Evolutionary conservation across 2,888 invertebrate genomes (phyloP).

Genomic region (Eurytoma adleriae): DNA sequence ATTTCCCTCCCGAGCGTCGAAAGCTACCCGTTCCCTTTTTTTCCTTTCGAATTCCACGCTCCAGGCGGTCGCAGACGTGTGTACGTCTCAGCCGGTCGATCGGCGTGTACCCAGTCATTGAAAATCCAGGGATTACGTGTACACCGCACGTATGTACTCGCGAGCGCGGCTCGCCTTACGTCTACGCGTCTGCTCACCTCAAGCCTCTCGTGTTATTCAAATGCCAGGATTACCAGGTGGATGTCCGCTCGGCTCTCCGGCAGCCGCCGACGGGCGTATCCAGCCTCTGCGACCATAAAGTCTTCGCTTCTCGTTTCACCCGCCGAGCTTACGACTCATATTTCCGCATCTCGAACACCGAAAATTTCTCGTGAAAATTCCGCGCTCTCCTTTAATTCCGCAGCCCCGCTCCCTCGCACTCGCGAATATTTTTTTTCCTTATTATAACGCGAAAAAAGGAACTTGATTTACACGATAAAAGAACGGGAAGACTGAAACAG

Average conservation of each 20-base stretch:
- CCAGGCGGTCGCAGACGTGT: background rate
- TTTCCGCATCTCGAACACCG: background rate
- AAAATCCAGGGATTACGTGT: constrained; percentile 49
- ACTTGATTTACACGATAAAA: background rate
- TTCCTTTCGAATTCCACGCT: constrained; percentile 12
- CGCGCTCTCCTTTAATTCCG: background rate
- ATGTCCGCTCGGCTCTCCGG: constrained; percentile 13
- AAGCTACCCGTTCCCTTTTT: background rate
- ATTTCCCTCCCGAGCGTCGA: background rate
- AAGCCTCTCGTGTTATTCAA: constrained; percentile 49
- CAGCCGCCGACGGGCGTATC: background rate
- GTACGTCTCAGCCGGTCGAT: background rate
- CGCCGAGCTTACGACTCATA: background rate
- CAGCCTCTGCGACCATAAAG: background rate
- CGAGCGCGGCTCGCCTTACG: constrained; percentile 27
- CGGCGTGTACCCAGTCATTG: constrained; percentile 40
- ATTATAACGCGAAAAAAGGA: background rate
- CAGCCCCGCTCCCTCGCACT: background rate
- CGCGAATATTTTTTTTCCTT: background rate
- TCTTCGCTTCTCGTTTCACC: background rate
- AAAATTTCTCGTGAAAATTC: too few relatives aligned
- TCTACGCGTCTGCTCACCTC: constrained; percentile 39
- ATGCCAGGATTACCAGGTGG: constrained; percentile 43
- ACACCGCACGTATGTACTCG: constrained; percentile 30
- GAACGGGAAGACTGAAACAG: background rate